Conservation (phyloP, 2,797 vertebrate genomes). For the Chelon auratus region DNA sequence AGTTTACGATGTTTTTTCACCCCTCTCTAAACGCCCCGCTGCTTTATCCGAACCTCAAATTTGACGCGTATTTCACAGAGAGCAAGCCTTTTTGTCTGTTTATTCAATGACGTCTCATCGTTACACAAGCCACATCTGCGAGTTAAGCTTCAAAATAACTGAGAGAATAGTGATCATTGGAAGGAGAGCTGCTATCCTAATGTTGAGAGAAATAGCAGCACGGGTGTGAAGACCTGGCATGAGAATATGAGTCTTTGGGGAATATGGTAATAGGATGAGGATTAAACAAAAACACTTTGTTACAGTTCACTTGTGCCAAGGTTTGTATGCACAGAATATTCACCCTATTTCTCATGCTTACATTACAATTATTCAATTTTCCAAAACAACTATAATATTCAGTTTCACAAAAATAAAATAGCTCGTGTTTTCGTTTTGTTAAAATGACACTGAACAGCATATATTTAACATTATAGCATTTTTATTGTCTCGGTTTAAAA, state of each 20-base stretch:
- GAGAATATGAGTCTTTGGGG: constrained; percentile 57
- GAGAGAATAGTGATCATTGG: constrained; percentile 41
- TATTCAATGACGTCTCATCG: constrained; percentile 46
- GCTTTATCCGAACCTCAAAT: constrained; percentile 37
- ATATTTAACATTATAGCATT: constrained; percentile 11
- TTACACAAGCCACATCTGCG: constrained; percentile 39
- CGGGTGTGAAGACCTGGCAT: constrained; percentile 53
- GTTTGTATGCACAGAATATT: constrained; percentile 48
- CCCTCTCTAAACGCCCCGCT: constrained; percentile 34
- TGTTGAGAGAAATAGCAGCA: constrained; percentile 35
- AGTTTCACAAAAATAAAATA: constrained; percentile 11
- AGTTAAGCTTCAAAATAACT: constrained; percentile 40
- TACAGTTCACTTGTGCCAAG: constrained; percentile 45
- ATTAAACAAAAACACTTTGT: constrained; percentile 62
- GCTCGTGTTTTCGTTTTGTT: constrained; percentile 37
- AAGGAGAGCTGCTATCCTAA: constrained; percentile 29
- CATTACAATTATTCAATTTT: constrained; percentile 53
- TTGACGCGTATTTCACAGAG: constrained; percentile 29
- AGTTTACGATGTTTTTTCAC: constrained; percentile 35
- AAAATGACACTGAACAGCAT: constrained; percentile 12
- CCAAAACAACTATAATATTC: constrained; percentile 19
- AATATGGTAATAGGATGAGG: constrained; percentile 64
- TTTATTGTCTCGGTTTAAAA: background rate
- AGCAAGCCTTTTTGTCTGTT: constrained; percentile 31
- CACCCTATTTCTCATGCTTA: constrained; percentile 50